Base-by-base conservation (phyloP, 2,888 invertebrate species). In the Gandaritis pyraliata region DNA sequence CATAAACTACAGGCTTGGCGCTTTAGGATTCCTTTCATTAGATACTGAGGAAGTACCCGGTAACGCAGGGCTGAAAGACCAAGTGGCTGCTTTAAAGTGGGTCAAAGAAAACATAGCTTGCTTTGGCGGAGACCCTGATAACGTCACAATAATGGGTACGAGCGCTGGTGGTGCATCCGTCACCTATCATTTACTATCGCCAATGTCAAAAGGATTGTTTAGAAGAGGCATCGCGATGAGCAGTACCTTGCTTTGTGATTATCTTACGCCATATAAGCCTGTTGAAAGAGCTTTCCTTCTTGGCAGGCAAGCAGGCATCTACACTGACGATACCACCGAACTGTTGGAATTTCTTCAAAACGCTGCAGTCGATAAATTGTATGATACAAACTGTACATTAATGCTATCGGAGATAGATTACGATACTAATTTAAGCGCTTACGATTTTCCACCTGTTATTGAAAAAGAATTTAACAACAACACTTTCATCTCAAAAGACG, bases 201-300 rank as follows among this genome's bases (percentile, higher is more conserved):
- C 85, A 0, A 82, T 86, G 81, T 80, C 78, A 18, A 82, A 78
- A 72, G 85, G 84, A 0, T 62, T 87, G 1, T 87, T 86, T 30
- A 76, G 72, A 41, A 78, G 83, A 65, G 80, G 90, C 7, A 95
- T 95, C 45, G 91, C 94, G 0, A 94, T 95, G 73, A 95, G 95
- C 72, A 95, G 95, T 0, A 93, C 93, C 0, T 88, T 93, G 2
- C 83, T 93, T 33, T 90, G 91, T 72, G 87, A 91, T 0, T 94
- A 50, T 15, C 29, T 13, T 13, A 45, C 30, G 94, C 94, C 54
- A 0, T 65, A 53, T 7, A 60, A 94, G 12, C 92, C 93, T 0
- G 87, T 92, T n/a, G 93, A 93, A 83, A 47, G 78, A 67, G 78
- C 78, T 0, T 49, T 75, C 4, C 62, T 69, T 2, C 53, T 79